These are phyloP conservation scores for Falco biarmicus DNA, from an alignment of 2,797 vertebrate species.

Conservation along the genomic window DNA sequence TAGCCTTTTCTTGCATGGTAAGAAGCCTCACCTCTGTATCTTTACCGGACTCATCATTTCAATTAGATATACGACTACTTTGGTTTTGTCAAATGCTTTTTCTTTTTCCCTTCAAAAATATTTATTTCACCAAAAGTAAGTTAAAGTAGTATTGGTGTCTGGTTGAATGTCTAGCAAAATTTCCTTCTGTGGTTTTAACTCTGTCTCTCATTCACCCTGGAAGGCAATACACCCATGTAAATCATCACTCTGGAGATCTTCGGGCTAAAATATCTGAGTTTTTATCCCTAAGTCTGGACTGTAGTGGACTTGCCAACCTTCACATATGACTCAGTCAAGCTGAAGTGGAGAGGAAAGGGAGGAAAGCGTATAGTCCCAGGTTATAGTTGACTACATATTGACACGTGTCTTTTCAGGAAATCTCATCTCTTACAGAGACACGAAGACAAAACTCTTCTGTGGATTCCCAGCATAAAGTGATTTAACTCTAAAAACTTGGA, in stretches of 20 bases:
- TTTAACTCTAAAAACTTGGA: neutral
- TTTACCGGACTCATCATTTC: neutral
- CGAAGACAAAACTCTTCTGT: neutral
- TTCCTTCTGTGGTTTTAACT: neutral
- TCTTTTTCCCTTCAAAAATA: neutral
- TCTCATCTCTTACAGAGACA: neutral
- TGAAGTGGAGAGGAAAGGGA: neutral
- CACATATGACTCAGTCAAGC: neutral
- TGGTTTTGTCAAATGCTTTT: neutral
- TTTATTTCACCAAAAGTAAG: neutral
- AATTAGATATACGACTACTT: neutral
- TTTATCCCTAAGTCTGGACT: neutral
- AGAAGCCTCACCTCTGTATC: neutral
- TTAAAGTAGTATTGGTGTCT: neutral
- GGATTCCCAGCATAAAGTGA: neutral
- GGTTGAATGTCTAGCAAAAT: neutral
- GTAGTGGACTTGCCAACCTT: neutral
- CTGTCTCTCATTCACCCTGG: neutral
- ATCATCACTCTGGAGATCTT: neutral
- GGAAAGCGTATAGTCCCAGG: neutral
- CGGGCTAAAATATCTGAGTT: neutral
- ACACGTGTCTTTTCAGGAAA: neutral
- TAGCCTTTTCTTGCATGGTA: neutral
- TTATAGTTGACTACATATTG: neutral
- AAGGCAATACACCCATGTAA: neutral